A percentile compares a stretch with the other conserved stretches of the same genome.
Conservation (phyloP, 2,113 vertebrate species). For the Garra rufa region DNA sequence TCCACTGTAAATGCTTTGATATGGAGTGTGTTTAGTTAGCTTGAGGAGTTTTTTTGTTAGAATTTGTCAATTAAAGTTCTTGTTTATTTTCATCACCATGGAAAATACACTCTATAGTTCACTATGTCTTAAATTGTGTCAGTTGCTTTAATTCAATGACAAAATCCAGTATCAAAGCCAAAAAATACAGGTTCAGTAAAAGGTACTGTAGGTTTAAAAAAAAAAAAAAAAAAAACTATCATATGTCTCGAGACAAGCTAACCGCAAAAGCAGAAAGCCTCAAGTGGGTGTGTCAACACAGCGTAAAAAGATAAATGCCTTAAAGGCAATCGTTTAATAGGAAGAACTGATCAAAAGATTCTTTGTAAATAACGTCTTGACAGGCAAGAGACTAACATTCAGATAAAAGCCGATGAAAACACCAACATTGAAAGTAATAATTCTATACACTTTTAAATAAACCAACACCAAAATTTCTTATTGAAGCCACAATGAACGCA, state of each 20-base stretch:
- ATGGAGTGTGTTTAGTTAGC: background rate
- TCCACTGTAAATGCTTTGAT: background rate
- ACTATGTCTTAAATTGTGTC: background rate
- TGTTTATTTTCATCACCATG: background rate
- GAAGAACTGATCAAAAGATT: constrained; percentile 5
- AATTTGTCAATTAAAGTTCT: constrained; percentile 8
- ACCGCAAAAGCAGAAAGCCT: background rate
- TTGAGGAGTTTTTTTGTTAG: background rate
- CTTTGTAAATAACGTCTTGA: background rate
- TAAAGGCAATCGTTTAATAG: background rate
- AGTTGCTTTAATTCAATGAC: background rate
- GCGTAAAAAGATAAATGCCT: background rate
- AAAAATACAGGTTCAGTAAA: background rate
- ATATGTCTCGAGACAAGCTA: background rate
- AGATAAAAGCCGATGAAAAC: background rate
- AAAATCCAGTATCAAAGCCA: background rate
- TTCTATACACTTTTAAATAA: background rate
- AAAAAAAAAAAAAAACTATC: too few relatives aligned
- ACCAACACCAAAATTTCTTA: background rate
- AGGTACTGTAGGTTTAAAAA: background rate
- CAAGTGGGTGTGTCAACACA: constrained; percentile 15
- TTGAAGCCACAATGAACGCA: background rate
- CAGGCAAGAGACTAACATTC: background rate
- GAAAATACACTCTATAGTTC: background rate
- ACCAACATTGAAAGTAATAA: background rate